Percentiles rank a stretch among this genome's conserved stretches.
phyloP scores from a whole-genome alignment of 2,797 vertebrate species.

The Erithacus rubecula region DNA sequence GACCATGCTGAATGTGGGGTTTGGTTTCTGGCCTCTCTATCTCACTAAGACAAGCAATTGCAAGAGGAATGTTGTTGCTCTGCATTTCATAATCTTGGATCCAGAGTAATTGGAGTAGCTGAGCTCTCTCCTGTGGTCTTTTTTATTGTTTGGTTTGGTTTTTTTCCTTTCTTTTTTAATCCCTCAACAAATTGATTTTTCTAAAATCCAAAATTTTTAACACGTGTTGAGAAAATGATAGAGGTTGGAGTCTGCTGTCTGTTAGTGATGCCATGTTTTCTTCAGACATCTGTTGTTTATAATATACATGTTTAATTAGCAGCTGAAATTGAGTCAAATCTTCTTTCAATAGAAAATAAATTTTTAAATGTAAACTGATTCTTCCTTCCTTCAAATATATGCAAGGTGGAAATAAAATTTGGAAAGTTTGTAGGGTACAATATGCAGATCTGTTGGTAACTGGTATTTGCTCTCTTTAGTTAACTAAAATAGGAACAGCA shows the following conservation, averaged over 20 bases:
- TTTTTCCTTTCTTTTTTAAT: not conserved
- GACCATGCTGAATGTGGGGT: not conserved
- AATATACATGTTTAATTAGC: not conserved
- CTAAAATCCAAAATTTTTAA: not conserved
- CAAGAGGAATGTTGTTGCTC: not conserved
- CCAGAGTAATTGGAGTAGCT: not conserved
- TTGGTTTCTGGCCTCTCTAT: not conserved
- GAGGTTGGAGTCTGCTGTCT: not conserved
- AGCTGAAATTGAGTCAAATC: not conserved
- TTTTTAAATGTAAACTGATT: not conserved
- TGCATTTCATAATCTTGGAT: not conserved
- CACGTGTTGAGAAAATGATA: not conserved
- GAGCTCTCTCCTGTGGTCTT: not conserved
- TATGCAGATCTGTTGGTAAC: not conserved
- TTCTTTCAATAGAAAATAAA: not conserved
- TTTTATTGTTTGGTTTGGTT: not conserved
- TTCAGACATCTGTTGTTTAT: not conserved
- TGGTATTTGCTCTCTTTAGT: not conserved
- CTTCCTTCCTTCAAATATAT: not conserved
- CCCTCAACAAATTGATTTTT: not conserved
- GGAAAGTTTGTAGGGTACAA: not conserved
- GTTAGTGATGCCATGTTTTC: not conserved
- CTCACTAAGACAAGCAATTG: not conserved
- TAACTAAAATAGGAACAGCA: not conserved
- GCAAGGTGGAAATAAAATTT: not conserved